Base-by-base conservation (phyloP, 1,140 invertebrate genomes). In the Lepidurus arcticus region DNA sequence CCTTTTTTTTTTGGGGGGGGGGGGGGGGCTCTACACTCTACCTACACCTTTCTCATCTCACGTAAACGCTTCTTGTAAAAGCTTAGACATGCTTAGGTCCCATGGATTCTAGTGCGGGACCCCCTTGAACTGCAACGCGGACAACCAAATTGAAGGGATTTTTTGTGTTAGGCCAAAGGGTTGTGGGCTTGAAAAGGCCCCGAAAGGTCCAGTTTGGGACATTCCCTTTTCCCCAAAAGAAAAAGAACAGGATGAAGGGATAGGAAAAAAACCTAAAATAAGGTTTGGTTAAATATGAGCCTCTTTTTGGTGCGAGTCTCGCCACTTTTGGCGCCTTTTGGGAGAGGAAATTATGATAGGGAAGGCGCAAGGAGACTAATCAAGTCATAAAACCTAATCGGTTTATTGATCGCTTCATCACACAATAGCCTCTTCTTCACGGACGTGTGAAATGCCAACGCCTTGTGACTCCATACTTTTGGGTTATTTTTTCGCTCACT, bases 351-450 rank as follows among this genome's bases (percentile, higher is more conserved):
- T 65, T 65, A 65, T 65, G 53, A 65, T 65, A 16, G 53, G 8
- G 53, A 65, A 65, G 53, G 53, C 53, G 53, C 13, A 16, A 65
- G 53, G 13, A 21, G 53, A 65, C 53, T 65, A 65, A 65, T 65
- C 53, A 65, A 65, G 53, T 65, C 53, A 65, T 65, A 65, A 65
- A 65, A 65, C 16, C 53, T 65, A 65, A 65, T 65, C 53, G 53
- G 16, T 65, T 65, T 65, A 65, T 65, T 65, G 53, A 65, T 65
- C 53, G 16, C 21, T 65, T 65, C 16, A 65, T 65, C 53, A 65
- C 53, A 65, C 53, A 65, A 65, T 65, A 65, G 53, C 53, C 53
- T 65, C 53, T 65, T 65, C 53, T 65, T 65, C 53, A 65, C 9
- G 53, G 21, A 65, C 16, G 53, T 65, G 53, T 65, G 53, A 65